Evolutionary conservation across 2,113 vertebrate species (phyloP).

Genomic region (Orcinus orca): DNA sequence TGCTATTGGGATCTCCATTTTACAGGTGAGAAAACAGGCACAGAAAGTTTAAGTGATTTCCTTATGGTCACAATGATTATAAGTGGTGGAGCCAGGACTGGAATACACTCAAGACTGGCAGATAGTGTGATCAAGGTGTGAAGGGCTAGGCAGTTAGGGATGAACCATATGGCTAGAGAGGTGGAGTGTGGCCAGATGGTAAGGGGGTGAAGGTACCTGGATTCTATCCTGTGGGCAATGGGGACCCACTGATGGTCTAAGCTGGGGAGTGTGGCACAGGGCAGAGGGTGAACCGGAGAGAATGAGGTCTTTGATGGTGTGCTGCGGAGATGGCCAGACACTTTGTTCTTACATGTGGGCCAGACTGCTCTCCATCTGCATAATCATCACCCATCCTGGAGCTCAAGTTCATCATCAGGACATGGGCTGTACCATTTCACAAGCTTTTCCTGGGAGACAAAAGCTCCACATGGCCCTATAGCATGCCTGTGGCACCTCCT

Average conservation of each 20-base stretch:
- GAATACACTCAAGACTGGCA: neutral
- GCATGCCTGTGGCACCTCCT: neutral
- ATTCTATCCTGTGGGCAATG: neutral
- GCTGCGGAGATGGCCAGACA: neutral
- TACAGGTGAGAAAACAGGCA: neutral
- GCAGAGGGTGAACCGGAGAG: neutral
- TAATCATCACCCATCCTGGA: neutral
- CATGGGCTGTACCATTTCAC: neutral
- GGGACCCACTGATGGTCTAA: neutral
- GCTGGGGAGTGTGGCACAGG: neutral
- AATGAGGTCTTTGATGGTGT: neutral
- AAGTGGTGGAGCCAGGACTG: neutral
- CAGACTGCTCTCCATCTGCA: neutral
- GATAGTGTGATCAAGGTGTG: neutral
- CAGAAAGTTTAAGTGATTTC: neutral
- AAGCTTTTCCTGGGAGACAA: neutral
- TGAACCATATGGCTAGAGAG: neutral
- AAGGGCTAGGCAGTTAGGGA: neutral
- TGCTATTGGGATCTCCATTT: neutral
- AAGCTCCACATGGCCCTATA: neutral
- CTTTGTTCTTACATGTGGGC: neutral
- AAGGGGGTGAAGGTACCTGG: neutral
- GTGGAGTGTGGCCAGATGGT: neutral
- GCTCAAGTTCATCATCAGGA: neutral
- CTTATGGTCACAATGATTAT: neutral